Conservation (phyloP, 2,888 invertebrate genomes). For the Meloe dianella region DNA sequence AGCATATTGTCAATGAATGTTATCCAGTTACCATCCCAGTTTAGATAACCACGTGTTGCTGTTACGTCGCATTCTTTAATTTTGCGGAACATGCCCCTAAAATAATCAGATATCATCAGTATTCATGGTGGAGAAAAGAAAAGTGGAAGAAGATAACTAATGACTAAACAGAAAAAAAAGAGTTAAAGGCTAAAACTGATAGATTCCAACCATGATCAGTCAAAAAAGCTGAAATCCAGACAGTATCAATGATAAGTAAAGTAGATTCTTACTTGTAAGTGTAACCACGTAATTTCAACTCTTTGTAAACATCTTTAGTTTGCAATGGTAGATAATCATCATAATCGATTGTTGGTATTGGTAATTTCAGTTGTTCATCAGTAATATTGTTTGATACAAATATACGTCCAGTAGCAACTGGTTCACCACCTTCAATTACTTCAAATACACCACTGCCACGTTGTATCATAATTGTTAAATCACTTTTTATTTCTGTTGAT, state of each 20-base stretch:
- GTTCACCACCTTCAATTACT: conserved; percentile 37
- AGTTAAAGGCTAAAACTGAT: no score
- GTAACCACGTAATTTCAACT: conserved; percentile 73
- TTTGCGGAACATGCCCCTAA: conserved; percentile 43
- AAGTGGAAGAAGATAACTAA: no score
- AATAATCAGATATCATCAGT: conserved; percentile 21
- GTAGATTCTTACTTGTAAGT: conserved; percentile 56
- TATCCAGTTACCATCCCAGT: conserved; percentile 71
- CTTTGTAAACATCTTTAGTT: conserved; percentile 71
- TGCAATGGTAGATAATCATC: conserved; percentile 60
- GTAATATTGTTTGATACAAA: conserved; percentile 19
- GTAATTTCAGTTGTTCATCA: conserved; percentile 55
- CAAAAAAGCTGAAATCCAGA: no score
- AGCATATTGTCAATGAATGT: conserved; percentile 87
- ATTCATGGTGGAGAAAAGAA: no score
- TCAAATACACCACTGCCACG: conserved; percentile 48
- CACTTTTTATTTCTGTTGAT: conserved; percentile 54
- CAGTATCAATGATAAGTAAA: no score
- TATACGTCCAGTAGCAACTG: conserved; percentile 39
- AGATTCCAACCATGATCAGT: no score
- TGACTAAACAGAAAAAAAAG: no score
- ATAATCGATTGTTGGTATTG: not conserved
- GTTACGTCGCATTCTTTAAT: conserved; percentile 40
- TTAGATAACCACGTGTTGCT: conserved; percentile 25
- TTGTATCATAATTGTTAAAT: conserved; percentile 44